Percentiles rank a stretch among this genome's conserved stretches.
Evolutionary conservation across 2,113 vertebrate genomes (phyloP).

Genomic region (Corythornis cristatus): DNA sequence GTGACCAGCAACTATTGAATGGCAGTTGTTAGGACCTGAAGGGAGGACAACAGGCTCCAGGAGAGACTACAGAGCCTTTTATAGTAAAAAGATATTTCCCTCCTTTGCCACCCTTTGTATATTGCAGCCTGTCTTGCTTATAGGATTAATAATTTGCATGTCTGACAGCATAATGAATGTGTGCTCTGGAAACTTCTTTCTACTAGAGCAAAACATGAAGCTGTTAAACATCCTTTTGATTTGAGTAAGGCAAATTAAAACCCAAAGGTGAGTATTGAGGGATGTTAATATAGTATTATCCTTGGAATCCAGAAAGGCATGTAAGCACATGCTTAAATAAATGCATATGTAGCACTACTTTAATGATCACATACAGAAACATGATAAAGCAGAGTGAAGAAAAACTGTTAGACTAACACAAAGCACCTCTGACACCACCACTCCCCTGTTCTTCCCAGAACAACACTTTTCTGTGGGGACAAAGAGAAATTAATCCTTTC

Average conservation of each 20-base stretch:
- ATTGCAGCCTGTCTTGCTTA: background rate
- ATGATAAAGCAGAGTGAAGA: background rate
- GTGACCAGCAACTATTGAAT: background rate
- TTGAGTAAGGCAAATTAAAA: slow-evolving; percentile 1
- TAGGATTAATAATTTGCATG: background rate
- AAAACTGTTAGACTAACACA: background rate
- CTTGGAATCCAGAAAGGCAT: background rate
- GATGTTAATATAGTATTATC: background rate
- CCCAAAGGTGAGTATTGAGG: background rate
- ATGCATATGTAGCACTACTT: background rate
- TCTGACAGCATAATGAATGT: background rate
- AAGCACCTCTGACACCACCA: background rate
- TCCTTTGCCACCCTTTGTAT: background rate
- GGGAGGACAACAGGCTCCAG: background rate
- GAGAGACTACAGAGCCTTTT: background rate
- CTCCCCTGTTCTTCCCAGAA: background rate
- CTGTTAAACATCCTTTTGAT: background rate
- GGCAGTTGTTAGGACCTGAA: background rate
- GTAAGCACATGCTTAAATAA: background rate
- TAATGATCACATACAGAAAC: background rate
- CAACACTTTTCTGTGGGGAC: background rate
- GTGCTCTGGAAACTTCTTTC: background rate
- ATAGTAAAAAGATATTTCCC: background rate
- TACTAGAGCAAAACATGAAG: background rate
- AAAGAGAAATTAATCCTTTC: background rate